A percentile compares a stretch with the other conserved stretches of the same genome.
These are phyloP conservation scores for Protobothrops flavoviridis DNA, from an alignment of 2,113 vertebrate species.

Conservation along the genomic window DNA sequence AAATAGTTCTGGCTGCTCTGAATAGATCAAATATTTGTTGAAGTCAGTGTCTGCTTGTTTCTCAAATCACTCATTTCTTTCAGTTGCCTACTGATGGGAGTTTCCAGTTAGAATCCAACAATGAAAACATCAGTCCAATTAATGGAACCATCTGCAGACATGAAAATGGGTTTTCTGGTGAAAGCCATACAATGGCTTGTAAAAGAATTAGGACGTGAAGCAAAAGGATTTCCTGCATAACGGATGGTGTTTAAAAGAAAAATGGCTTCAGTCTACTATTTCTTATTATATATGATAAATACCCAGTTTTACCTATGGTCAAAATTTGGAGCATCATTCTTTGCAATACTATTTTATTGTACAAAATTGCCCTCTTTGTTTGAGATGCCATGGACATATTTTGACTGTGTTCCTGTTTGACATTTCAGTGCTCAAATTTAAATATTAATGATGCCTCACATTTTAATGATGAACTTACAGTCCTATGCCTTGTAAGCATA, in stretches of 20 bases:
- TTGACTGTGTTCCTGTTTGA: constrained; percentile 30
- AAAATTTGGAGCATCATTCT: constrained; percentile 18
- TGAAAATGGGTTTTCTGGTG: constrained; percentile 55
- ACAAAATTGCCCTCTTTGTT: constrained; percentile 44
- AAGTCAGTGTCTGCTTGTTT: not conserved
- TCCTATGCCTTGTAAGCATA: not conserved
- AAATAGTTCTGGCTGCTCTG: not conserved
- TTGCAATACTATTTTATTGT: constrained; percentile 32
- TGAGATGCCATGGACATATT: constrained; percentile 19
- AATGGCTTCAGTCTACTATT: constrained; percentile 17
- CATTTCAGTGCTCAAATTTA: constrained; percentile 68
- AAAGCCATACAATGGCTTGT: constrained; percentile 49
- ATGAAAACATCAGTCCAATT: constrained; percentile 33
- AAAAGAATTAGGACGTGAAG: constrained; percentile 79
- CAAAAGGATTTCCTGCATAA: not conserved
- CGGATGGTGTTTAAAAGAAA: not conserved
- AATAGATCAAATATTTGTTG: not conserved
- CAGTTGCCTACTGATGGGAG: constrained; percentile 49
- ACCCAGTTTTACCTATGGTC: not conserved
- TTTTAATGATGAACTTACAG: constrained; percentile 69
- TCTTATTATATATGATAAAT: constrained; percentile 1
- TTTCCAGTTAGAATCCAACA: constrained; percentile 26
- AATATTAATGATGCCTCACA: constrained; percentile 64
- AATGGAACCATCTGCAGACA: constrained; percentile 62
- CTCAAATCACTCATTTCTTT: constrained; percentile 42